phyloP scores from a whole-genome alignment of 1,140 invertebrate species.

The Pogonomyrmex californicus region DNA sequence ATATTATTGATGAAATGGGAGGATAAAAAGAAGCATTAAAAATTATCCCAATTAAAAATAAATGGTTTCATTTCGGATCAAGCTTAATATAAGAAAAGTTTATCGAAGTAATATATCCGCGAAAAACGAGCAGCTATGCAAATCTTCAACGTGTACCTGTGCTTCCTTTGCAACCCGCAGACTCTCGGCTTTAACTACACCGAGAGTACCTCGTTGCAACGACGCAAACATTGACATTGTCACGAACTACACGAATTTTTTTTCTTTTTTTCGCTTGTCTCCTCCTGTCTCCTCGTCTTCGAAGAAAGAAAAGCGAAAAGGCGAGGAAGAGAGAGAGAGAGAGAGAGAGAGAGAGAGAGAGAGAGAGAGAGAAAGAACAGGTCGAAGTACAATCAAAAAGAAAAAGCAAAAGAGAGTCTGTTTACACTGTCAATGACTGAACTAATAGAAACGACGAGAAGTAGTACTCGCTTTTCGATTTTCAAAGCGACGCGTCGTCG shows the following conservation, averaged over 20 bases:
- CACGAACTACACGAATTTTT: constrained; percentile 73
- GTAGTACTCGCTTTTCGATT: constrained; percentile 66
- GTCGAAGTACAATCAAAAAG: constrained; percentile 43
- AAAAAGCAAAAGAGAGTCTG: constrained; percentile 59
- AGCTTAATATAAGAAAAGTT: constrained; percentile 78
- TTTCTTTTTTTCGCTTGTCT: constrained; percentile 6
- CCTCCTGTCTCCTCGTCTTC: background rate
- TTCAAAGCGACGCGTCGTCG: constrained; percentile 49
- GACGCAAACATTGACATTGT: constrained; percentile 82
- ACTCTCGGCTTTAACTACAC: constrained; percentile 71
- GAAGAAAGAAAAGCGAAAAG: constrained; percentile 45
- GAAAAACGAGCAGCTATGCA: constrained; percentile 66
- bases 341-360: constrained; percentile 11
- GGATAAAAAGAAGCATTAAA: background rate
- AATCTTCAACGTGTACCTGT: constrained; percentile 75
- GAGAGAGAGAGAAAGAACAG: constrained; percentile 18
- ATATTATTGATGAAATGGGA: background rate
- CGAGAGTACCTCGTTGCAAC: constrained; percentile 76
- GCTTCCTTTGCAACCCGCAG: constrained; percentile 70
- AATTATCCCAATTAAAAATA: background rate
- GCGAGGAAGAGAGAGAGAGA: constrained; percentile 11
- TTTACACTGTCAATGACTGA: constrained; percentile 77
- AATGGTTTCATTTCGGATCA: constrained; percentile 25
- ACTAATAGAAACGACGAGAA: constrained; percentile 78
- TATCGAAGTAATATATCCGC: constrained; percentile 75